Conservation (phyloP, 2,797 vertebrate species). For the Sebastolobus altivelis region DNA sequence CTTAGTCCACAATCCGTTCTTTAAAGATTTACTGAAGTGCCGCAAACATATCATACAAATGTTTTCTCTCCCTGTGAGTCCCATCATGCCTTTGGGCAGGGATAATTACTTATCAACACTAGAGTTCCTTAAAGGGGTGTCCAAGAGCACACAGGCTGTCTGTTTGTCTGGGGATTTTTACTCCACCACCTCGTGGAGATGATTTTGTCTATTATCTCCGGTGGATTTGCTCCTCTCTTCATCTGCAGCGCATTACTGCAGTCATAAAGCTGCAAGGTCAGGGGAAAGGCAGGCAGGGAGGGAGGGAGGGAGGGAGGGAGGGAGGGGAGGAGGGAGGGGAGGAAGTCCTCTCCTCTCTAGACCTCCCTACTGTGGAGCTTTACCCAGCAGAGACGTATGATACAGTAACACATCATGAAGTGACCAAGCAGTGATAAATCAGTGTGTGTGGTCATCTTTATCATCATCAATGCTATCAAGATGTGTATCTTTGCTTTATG, state of each 20-base stretch:
- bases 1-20: constrained; percentile 67
- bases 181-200: constrained; percentile 74
- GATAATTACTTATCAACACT: constrained; percentile 82
- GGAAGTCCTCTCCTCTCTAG: constrained; percentile 19
- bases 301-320: not conserved
- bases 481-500: constrained; percentile 26
- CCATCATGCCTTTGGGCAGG: constrained; percentile 77
- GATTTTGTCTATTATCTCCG: constrained; percentile 81
- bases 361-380: constrained; percentile 52
- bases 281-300: constrained; percentile 64
- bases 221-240: constrained; percentile 79
- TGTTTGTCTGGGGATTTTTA: constrained; percentile 79
- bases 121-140: constrained; percentile 75
- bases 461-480: constrained; percentile 2
- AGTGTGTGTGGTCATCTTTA: constrained; percentile 38
- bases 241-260: constrained; percentile 76
- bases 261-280: constrained; percentile 80
- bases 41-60: constrained; percentile 77
- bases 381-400: constrained; percentile 59
- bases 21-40: constrained; percentile 74
- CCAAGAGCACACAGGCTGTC: constrained; percentile 72
- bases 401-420: constrained; percentile 44
- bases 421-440: constrained; percentile 41
- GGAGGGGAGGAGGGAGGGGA: not conserved
- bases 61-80: constrained; percentile 68